Base-by-base conservation (phyloP, 2,888 invertebrate species). In the Neoscelio sp. region DNA sequence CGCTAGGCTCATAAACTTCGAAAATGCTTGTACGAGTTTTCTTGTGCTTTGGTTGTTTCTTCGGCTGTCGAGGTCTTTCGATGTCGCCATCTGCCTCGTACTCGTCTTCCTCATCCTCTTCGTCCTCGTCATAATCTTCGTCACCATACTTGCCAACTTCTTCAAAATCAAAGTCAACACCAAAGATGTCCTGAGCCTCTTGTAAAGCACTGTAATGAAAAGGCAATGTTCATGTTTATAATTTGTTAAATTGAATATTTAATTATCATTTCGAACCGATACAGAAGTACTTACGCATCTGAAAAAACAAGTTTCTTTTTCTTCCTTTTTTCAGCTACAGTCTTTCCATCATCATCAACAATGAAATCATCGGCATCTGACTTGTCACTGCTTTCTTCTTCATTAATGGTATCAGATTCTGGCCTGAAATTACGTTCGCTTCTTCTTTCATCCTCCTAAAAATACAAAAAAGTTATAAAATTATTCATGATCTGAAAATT, bases 151-250 rank as follows among this genome's bases (percentile, higher is more conserved):
- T 96, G 60, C 95, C 94, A 90, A 97, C 96, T 82, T 97, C 97
- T 74, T 97, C 97, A 87, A 96, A 97, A 87, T 97, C 98, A 91
- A 99, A 99, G 90, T 99, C 99, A n/a, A 99, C 98, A 20, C 99
- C 99, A 89, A 99, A 99, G 82, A 99, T 98, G 89, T 99, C 99
- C 90, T 99, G 98, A 60, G 99, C 99, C 90, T 99, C 98, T 93
- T 99, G 98, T 12, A 99, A 91, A 0, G 97, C 96, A 7, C 95
- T 96, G 82, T 8, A 54, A 67, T 26, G 10, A 4, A 42, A 18
- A 42, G n/a, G n/a, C n/a, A n/a, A n/a, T n/a, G n/a, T n/a, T n/a
- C n/a, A n/a, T n/a, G n/a, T n/a, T n/a, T n/a, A n/a, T n/a, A n/a
- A n/a, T n/a, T n/a, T n/a, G n/a, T n/a, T n/a, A n/a, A n/a, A n/a